Percentiles rank a stretch among this genome's conserved stretches.
phyloP scores from a whole-genome alignment of 2,888 invertebrate species.

The Plagodis dolabraria region DNA sequence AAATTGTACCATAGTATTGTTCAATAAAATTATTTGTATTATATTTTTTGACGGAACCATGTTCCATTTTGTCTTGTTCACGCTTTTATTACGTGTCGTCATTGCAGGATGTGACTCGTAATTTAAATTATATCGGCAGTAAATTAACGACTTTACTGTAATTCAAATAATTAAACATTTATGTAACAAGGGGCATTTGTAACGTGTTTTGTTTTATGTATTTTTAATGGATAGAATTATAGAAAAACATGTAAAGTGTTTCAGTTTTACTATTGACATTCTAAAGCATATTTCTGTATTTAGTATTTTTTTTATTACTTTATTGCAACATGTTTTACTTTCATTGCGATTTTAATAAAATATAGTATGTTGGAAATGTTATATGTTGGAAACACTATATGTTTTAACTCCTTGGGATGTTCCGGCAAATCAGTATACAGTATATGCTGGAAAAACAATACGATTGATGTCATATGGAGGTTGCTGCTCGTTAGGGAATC shows the following conservation, averaged over 20 bases:
- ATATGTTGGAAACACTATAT: too few relatives aligned
- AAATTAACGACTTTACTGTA: conserved; percentile 12
- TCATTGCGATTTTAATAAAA: too few relatives aligned
- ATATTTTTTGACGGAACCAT: conserved; percentile 6
- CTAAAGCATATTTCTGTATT: neutral
- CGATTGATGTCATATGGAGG: too few relatives aligned
- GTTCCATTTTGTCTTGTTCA: neutral
- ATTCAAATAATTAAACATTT: conserved; percentile 17
- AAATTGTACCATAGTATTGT: too few relatives aligned
- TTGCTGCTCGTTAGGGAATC: too few relatives aligned
- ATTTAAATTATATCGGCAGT: conserved; percentile 9
- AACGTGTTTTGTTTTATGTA: conserved; percentile 1
- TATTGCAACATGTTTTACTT: neutral
- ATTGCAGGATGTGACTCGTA: conserved; percentile 19
- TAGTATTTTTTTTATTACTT: neutral
- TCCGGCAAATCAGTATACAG: too few relatives aligned
- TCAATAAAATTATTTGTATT: too few relatives aligned
- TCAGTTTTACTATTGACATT: neutral
- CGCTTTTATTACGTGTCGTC: conserved; percentile 10
- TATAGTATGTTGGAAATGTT: too few relatives aligned
- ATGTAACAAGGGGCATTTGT: conserved; percentile 11
- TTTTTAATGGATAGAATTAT: conserved; percentile 6
- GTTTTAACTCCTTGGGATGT: too few relatives aligned
- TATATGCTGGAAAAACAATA: too few relatives aligned
- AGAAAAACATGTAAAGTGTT: conserved; percentile 4